Evolutionary conservation across 1,140 invertebrate species (phyloP).

Genomic region (Euura lappo): DNA sequence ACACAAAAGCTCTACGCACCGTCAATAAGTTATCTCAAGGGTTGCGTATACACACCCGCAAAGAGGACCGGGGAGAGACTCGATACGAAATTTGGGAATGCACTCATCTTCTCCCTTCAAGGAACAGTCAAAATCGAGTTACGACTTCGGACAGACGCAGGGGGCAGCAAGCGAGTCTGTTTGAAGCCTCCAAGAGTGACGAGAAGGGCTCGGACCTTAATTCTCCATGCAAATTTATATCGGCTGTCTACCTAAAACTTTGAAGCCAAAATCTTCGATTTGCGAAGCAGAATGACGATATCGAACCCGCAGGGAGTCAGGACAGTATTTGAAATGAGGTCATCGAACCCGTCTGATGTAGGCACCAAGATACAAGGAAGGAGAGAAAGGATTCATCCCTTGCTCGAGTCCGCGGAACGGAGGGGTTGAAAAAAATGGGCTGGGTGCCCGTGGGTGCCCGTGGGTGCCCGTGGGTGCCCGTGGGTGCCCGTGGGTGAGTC

Average conservation of each 20-base stretch:
- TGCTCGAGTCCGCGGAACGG: slow-evolving; percentile 38
- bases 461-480: slow-evolving; percentile 34
- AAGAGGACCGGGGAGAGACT: no score
- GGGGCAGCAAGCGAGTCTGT: not conserved
- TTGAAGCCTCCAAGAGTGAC: not conserved
- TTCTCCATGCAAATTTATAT: not conserved
- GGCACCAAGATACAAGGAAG: slow-evolving; percentile 26
- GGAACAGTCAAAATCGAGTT: not conserved
- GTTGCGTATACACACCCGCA: no score
- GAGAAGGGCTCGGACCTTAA: not conserved
- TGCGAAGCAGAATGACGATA: no score
- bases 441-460: slow-evolving; percentile 39
- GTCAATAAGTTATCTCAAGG: no score
- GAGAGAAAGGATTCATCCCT: slow-evolving; percentile 51
- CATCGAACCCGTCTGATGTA: slow-evolving; percentile 7
- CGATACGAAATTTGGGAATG: no score
- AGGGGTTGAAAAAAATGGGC: slow-evolving; percentile 51
- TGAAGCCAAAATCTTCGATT: no score
- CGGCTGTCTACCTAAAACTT: no score
- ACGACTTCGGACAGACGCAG: not conserved
- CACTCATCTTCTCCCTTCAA: not conserved
- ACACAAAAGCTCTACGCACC: not conserved
- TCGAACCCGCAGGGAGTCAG: no score
- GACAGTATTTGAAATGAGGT: slow-evolving; percentile 11
- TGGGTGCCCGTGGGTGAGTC: slow-evolving; percentile 39